These are phyloP conservation scores for Leptopterna dolabrata DNA, from an alignment of 2,888 invertebrate species.

Conservation along the genomic window DNA sequence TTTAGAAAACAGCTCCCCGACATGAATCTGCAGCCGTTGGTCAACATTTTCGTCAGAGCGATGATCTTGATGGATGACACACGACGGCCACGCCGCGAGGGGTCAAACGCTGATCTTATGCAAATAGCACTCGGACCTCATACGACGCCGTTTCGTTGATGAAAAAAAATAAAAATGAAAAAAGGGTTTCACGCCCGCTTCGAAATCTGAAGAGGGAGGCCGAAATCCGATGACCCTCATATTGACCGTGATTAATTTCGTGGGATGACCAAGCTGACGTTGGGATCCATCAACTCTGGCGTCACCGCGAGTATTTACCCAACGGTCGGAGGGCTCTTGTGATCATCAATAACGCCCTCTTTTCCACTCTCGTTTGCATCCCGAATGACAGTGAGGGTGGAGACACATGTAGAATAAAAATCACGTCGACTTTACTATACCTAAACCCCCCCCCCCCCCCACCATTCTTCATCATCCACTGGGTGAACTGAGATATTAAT, in stretches of 20 bases:
- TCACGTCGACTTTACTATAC: background rate
- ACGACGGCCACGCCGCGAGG: background rate
- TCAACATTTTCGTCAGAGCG: background rate
- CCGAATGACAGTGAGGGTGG: background rate
- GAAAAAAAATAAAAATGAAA: background rate
- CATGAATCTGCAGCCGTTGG: slow-evolving; percentile 6
- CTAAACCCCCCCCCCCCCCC: background rate
- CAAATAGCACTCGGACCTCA: background rate
- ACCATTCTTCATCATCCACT: background rate
- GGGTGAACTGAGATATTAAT: slow-evolving; percentile 22
- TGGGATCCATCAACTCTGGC: slow-evolving; percentile 16
- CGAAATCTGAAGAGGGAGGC: background rate
- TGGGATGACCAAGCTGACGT: slow-evolving; percentile 36
- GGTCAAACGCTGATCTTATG: slow-evolving; percentile 33
- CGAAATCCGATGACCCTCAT: background rate
- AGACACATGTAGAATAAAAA: slow-evolving; percentile 32
- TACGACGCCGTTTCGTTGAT: background rate
- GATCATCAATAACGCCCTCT: slow-evolving; percentile 35
- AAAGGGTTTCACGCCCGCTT: slow-evolving; percentile 13
- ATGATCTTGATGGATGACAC: slow-evolving; percentile 32
- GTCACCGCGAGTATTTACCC: slow-evolving; percentile 33
- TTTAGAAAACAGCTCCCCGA: background rate
- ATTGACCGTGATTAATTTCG: slow-evolving; percentile 39
- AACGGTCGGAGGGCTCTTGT: background rate
- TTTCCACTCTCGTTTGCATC: slow-evolving; percentile 16